A percentile compares a stretch with the other conserved stretches of the same genome.
These are phyloP conservation scores for Taeniopygia guttata DNA, from an alignment of 2,797 vertebrate species.

Conservation along the genomic window DNA sequence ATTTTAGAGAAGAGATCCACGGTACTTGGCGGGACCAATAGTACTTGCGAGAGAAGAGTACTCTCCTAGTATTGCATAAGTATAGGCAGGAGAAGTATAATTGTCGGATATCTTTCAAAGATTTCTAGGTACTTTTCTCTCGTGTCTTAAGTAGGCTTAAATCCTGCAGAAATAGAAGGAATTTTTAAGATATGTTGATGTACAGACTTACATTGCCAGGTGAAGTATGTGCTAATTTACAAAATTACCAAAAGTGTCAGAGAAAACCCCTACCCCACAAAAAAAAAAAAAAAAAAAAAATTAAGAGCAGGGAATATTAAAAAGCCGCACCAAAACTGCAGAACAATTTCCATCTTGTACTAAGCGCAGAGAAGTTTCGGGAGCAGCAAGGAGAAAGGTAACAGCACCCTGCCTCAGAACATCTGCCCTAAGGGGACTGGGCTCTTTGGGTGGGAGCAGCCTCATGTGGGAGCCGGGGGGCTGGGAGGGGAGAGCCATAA, in stretches of 20 bases:
- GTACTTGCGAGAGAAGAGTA: not conserved
- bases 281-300: slow-evolving; percentile 1
- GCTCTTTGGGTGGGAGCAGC: not conserved
- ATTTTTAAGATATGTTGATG: not conserved
- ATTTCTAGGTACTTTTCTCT: not conserved
- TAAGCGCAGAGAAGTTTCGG: not conserved
- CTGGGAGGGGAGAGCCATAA: not conserved
- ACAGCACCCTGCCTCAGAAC: not conserved
- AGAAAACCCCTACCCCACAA: not conserved
- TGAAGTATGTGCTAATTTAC: not conserved
- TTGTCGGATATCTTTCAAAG: not conserved
- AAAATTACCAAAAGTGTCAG: not conserved
- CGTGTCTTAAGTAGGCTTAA: not conserved
- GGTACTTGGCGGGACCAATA: not conserved
- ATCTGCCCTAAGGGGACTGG: not conserved
- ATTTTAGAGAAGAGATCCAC: not conserved
- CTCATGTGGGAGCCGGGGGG: not conserved
- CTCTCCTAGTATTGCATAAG: not conserved
- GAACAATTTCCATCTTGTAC: not conserved
- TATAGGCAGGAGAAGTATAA: not conserved
- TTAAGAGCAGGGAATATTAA: not conserved
- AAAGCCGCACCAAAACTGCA: not conserved
- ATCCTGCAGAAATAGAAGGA: not conserved
- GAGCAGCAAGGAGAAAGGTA: not conserved
- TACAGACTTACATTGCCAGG: not conserved